Evolutionary conservation across 2,888 invertebrate genomes (phyloP), one percentile per base, ranked within the genome.

Genomic region (Epiperipatus broadwayi): DNA sequence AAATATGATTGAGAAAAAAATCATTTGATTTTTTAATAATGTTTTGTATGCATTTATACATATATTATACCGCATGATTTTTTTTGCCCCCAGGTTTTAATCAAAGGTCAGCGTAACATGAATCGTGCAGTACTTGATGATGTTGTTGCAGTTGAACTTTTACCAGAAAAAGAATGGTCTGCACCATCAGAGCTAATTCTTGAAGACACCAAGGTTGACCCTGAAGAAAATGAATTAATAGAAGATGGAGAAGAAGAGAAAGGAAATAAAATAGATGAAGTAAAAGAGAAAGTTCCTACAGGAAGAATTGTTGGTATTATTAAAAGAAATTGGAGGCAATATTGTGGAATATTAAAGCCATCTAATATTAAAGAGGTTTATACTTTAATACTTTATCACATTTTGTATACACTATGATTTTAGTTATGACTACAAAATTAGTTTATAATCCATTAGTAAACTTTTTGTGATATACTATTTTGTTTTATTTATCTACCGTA

Each of bases 61-160:
- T 16, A 18, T 18, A n/a, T n/a, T n/a, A n/a, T n/a, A n/a, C n/a
- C n/a, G n/a, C n/a, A n/a, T n/a, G n/a, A n/a, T n/a, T n/a, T n/a
- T n/a, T n/a, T n/a, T n/a, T n/a, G n/a, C n/a, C n/a, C n/a, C 8
- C 30, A 47, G 46, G 47, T 85, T 43, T 61, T 85, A 5, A 67
- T 89, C 15, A 84, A 85, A 71, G 87, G 89, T 1, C 70, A 77
- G 42, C 67, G 70, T 38, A 72, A 80, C 37, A 69, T 93, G 39
- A 97, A 97, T 59, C 70, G 97, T 43, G 84, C 89, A 2, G 78
- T 95, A 0, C 83, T 95, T 56, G 91, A 85, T 4, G 97, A 97
- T 55, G 64, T 76, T 28, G 91, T 97, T 4, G 95, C 87, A 4
- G 64, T 97, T 37, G 74, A 87, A 61, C 61, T 97, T 33, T 66